Conservation (phyloP, 2,113 vertebrate genomes). For the Etheostoma cragini region DNA sequence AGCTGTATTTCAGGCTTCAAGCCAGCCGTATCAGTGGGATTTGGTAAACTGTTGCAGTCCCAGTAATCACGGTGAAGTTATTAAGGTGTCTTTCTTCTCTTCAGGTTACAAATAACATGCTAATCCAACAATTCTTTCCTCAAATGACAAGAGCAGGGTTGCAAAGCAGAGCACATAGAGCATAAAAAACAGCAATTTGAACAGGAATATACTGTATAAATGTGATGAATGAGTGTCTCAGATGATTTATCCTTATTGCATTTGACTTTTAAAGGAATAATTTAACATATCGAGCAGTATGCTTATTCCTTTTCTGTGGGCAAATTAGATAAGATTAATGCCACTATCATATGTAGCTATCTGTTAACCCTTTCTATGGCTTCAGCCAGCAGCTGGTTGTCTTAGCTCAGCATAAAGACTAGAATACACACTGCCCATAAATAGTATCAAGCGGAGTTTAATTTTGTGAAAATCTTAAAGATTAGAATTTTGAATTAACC, state of each 20-base stretch:
- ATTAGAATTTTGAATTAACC: neutral
- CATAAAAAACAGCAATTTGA: neutral
- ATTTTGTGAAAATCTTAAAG: neutral
- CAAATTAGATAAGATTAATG: neutral
- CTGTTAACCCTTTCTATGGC: neutral
- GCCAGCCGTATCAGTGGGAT: slow-evolving; percentile 6
- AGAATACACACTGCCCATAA: no score
- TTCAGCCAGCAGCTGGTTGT: neutral
- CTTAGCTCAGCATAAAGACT: neutral
- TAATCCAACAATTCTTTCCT: slow-evolving; percentile 16
- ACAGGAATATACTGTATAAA: neutral
- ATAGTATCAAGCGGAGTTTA: no score
- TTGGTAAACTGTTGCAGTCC: slow-evolving; percentile 22
- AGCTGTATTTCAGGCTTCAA: slow-evolving; percentile 2
- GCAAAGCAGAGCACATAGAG: neutral
- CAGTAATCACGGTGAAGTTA: slow-evolving; percentile 16
- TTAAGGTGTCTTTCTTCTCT: slow-evolving; percentile 20
- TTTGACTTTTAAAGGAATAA: neutral
- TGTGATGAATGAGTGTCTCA: neutral
- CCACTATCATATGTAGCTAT: neutral
- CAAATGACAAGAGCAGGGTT: neutral
- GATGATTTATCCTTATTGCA: neutral
- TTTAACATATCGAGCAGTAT: neutral
- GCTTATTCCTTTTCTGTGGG: neutral
- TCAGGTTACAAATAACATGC: slow-evolving; percentile 1